Base-by-base conservation (phyloP, 2,797 vertebrate species). In the Micrastur ruficollis region DNA sequence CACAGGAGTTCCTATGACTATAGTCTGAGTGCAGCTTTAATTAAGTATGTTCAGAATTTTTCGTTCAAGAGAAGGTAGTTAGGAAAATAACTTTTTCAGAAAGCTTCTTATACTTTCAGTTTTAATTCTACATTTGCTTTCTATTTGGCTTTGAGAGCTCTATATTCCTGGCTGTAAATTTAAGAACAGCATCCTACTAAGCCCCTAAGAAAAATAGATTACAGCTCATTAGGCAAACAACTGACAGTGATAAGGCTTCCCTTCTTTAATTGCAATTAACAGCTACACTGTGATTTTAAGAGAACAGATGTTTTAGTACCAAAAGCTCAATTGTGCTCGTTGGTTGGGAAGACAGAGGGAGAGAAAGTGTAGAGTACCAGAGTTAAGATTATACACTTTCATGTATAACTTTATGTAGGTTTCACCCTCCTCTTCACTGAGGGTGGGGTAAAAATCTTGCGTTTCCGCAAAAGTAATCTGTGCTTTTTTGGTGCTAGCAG, bases 191-290 rank as follows among this genome's bases (percentile, higher is more conserved):
- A 17, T 92, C 61, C 68, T 79, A 18, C 46, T 66, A n/a, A 73
- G 61, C 65, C 34, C 16, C 3, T 53, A 79, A 52, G 19, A 50
- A 86, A 82, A 81, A 75, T 80, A 53, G 9, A 65, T 80, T 66
- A 21, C 25, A 70, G 14, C 66, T 93, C 47, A 63, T 89, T 61
- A 72, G 44, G 16, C 74, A 81, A 90, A 65, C 23, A 83, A 63
- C 58, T 81, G 67, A 76, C 21, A 66, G 44, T 29, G 66, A 78
- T 72, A 83, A 91, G 32, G 6, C 46, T 93, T 55, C 36, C 25
- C 29, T 80, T 72, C 40, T 91, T 70, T 87, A 89, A 90, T 81
- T 94, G 65, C 55, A 73, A 65, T 89, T 94, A 90, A 66, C n/a
- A 71, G 65, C 36, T 68, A 20, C 36, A 47, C 4, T 59, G 50